These are phyloP conservation scores for Ctenochaetus hawaiiensis DNA, from an alignment of 2,797 vertebrate species.

Conservation along the genomic window DNA sequence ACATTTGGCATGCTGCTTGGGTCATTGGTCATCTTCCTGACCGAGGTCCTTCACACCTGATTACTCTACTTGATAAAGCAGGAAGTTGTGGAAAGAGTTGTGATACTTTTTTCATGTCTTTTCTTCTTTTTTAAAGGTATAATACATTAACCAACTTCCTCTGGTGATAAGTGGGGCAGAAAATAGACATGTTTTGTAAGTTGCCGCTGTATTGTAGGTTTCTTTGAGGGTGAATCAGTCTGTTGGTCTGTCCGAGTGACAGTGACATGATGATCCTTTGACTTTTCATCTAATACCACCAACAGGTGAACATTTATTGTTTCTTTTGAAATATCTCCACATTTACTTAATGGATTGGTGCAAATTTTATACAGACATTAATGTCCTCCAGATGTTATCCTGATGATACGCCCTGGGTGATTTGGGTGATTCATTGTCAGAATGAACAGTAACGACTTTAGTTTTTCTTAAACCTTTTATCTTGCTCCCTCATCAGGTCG, in stretches of 20 bases:
- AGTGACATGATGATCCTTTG: not conserved
- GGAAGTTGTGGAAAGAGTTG: conserved; percentile 16
- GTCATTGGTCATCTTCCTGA: conserved; percentile 24
- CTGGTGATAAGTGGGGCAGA: not conserved
- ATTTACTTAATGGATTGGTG: not conserved
- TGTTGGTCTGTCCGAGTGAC: not conserved
- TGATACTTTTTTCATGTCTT: not conserved
- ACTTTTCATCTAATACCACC: not conserved
- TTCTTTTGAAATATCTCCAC: not conserved
- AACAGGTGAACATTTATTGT: not conserved
- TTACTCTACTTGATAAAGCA: conserved; percentile 34
- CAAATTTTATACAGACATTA: not conserved
- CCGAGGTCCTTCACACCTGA: conserved; percentile 46
- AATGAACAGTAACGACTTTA: too few relatives aligned
- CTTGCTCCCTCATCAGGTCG: too few relatives aligned
- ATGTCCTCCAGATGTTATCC: not conserved
- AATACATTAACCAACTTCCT: conserved; percentile 2
- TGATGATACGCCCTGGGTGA: too few relatives aligned
- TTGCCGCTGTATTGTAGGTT: not conserved
- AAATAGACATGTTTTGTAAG: too few relatives aligned
- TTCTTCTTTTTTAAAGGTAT: not conserved
- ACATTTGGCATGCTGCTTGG: conserved; percentile 31
- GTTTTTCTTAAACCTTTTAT: too few relatives aligned
- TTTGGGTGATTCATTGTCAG: too few relatives aligned
- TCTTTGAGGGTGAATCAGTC: not conserved